Base-by-base conservation (phyloP, 2,113 vertebrate genomes). In the Seriola dumerili region DNA sequence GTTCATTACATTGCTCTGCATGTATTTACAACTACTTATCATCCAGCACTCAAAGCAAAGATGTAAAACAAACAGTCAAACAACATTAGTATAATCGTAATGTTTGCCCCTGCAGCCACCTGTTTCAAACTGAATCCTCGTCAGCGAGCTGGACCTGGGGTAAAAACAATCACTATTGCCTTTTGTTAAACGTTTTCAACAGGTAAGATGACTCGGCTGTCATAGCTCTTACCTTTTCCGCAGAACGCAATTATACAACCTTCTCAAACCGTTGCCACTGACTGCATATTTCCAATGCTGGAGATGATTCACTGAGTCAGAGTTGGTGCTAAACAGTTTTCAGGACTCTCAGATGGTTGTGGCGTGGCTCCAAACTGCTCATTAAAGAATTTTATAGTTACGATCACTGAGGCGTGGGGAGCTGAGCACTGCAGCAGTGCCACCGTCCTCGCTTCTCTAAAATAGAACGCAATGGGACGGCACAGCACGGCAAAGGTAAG, bases 341-440 rank as follows among this genome's bases (percentile, higher is more conserved):
- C 50, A 72, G 82, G 77, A 74, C 72, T 81, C 55, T 59, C 23
- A 67, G 72, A 73, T 66, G 74, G 64, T 79, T 66, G 66, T 83
- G 78, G 79, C 74, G 23, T 12, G 14, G 76, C 83, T 73, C 87
- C 88, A 83, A 80, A 86, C 68, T 57, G 85, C 80, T 92, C 88
- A 92, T 90, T 88, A 88, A 85, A 85, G 42, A 84, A 66, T 88
- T 72, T 82, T 89, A 83, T 84, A 71, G 77, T 88, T 86, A 44
- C 42, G 38, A 48, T 86, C 79, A 69, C 55, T 66, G 86, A 66
- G 78, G 87, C 58, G 10, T 88, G 57, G 16, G 16, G 77, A 64
- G 54, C 58, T 42, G 42, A 81, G 74, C 74, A 48, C 80, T 81
- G 87, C 66, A n/a, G 91, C 78, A 78, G n/a, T 25, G 48, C 65